These are phyloP conservation scores for Eurytoma californica DNA, from an alignment of 2,888 invertebrate genomes.

Conservation along the genomic window DNA sequence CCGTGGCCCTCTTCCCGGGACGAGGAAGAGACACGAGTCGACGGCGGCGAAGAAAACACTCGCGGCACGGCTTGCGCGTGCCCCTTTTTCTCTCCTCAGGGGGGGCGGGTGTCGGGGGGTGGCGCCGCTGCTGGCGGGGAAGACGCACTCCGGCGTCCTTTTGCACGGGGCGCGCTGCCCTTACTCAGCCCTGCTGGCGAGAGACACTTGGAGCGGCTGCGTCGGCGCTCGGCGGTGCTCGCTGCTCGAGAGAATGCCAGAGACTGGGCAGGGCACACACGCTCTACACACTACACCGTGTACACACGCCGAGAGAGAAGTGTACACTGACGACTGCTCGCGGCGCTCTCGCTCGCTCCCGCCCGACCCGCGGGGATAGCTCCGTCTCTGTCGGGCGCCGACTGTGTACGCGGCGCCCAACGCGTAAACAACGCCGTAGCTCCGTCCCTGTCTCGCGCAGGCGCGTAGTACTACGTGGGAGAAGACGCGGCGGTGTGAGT, in stretches of 20 bases:
- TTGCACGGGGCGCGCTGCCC: not conserved
- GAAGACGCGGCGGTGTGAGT: too few species aligned
- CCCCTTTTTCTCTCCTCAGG: not conserved
- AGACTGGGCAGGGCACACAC: conserved; percentile 54
- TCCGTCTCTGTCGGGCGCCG: not conserved
- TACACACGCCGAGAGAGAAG: not conserved
- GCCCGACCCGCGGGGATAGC: not conserved
- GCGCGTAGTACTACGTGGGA: too few species aligned
- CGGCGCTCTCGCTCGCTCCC: not conserved
- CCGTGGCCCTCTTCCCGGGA: not conserved
- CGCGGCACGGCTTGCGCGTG: not conserved
- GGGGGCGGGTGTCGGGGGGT: not conserved
- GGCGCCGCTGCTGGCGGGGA: not conserved
- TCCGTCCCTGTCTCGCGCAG: conserved; percentile 8
- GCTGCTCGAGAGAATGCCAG: conserved; percentile 49
- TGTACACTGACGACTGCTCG: not conserved
- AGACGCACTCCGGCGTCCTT: conserved; percentile 27
- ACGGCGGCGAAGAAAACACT: not conserved
- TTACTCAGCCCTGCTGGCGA: not conserved
- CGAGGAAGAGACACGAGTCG: not conserved
- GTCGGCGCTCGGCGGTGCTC: conserved; percentile 24
- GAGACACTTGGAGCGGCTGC: not conserved
- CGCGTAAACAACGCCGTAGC: conserved; percentile 27
- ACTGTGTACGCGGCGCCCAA: conserved; percentile 1
- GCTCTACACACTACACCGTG: conserved; percentile 9